Evolutionary conservation across 37 sponge, comb jelly and placozoan genomes (phyloP), one percentile per base, ranked within the genome.

Genomic region (Theonella swinhoei): DNA sequence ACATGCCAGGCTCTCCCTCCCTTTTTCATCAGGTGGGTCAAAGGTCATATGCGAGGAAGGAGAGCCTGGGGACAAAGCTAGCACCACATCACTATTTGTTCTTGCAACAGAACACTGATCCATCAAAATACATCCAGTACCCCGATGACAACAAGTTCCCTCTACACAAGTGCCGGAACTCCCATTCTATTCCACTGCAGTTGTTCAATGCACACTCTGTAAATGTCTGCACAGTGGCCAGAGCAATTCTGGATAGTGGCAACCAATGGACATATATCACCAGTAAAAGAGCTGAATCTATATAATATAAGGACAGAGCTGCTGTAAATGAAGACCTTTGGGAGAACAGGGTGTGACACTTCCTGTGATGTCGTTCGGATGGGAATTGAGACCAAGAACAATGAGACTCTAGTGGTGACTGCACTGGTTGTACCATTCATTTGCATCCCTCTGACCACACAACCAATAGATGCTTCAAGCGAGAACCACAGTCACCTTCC

Each of bases 211-310:
- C 75, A 3, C 5, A 20, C 19, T 24, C 28, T 4, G 8, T 28
- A 28, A 4, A 24, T 26, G 8, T 8, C 31, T 9, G 31, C 60
- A 24, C 58, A 22, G 24, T 8, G 20, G 42, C 41, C 1, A 9
- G 79, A 64, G 40, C 30, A 20, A 62, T 82, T 0, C 19, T 82
- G 74, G 83, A 82, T 62, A 28, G 83, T 61, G 83, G 83, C 7
- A 82, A 74, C 42, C 83, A 82, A 39, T 60, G 83, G 62, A 61
- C 83, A 4, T 82, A 82, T 30, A 59, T 82, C 39, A 81, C 81
- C 11, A 22, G 32, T 1, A 26, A 39, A 82, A 7, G 33, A 66
- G 28, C 83, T 82, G 26, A 9, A 72, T 62, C 41, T 82, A 26
- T 62, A 73, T 31, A 61, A 39, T 26, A 23, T 23, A 31, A n/a